Evolutionary conservation across 1,140 invertebrate genomes (phyloP), one percentile per base, ranked within the genome.

Genomic region (Stegodyphus mimosarum): DNA sequence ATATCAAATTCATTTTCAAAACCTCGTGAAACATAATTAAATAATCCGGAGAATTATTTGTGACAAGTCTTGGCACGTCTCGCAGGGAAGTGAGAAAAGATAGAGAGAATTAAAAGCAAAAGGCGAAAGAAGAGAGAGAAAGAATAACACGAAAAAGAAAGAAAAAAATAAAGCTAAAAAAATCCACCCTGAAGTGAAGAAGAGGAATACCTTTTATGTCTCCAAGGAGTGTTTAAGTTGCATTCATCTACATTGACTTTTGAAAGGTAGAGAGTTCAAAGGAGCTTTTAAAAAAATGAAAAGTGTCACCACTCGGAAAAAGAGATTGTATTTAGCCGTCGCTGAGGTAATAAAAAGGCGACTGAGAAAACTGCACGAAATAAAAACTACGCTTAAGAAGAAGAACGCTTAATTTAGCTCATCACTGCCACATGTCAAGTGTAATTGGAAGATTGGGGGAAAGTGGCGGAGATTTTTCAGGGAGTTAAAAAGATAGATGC

Each of bases 211-310:
- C 76, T 78, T 86, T 86, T 73, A 86, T 73, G 67, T 86, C 83
- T 72, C 83, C 50, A 63, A 67, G 81, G 81, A 84, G 81, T 75
- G 81, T 84, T 84, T 84, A 84, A 84, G 81, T 76, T 76, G 81
- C 81, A 84, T 84, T 84, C 81, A 84, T 84, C 81, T 84, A 84
- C 81, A 84, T 84, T 84, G 81, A 84, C 72, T 84, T 84, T 84
- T 84, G 81, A 84, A 84, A 84, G 81, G 72, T 84, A 74, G 60
- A 66, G 60, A 18, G 80, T 74, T 84, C 81, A 84, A 84, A 84
- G 71, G 73, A 74, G 81, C 51, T 17, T 60, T 55, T 72, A 69
- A 75, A 84, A 75, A 83, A 63, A 78, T 10, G 66, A 48, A 33
- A 84, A 84, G 81, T 84, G 81, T 84, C 81, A 84, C 81, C 81